phyloP scores from a whole-genome alignment of 2,888 invertebrate species.

The Caenorhabditis macrosperma region DNA sequence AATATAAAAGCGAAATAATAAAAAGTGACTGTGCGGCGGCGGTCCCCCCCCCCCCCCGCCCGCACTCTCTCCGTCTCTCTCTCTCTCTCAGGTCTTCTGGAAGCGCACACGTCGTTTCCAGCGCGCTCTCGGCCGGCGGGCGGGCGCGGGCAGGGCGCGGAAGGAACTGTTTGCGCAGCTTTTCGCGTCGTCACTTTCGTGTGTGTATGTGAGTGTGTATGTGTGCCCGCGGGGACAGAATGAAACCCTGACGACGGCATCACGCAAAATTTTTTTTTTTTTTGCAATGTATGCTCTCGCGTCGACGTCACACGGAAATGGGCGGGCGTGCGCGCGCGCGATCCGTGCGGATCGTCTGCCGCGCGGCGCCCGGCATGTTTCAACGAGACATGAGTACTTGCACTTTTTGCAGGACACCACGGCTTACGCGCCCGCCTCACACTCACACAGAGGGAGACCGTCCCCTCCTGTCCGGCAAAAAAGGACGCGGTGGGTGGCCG shows the following conservation, averaged over 20 bases:
- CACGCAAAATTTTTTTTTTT: constrained; percentile 55
- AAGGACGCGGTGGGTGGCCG: constrained; percentile 53
- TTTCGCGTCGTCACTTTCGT: constrained; percentile 51
- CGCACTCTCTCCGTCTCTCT: constrained; percentile 29
- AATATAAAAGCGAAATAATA: constrained; percentile 55
- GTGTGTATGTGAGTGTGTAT: constrained; percentile 51
- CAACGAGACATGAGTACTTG: constrained; percentile 57
- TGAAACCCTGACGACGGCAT: constrained; percentile 45
- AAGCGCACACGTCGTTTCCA: constrained; percentile 44
- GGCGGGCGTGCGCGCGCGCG: too few species aligned
- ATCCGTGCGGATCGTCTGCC: constrained; percentile 54
- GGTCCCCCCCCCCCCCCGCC: constrained; percentile 4
- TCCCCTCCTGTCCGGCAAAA: constrained; percentile 52
- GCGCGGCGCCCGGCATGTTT: constrained; percentile 43
- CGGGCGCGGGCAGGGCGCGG: constrained; percentile 55
- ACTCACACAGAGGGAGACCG: too few species aligned
- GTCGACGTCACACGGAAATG: constrained; percentile 60
- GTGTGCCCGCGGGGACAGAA: constrained; percentile 34
- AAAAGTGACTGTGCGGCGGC: constrained; percentile 35
- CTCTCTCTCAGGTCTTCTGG: constrained; percentile 46
- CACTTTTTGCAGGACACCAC: constrained; percentile 53
- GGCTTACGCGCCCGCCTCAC: constrained; percentile 47
- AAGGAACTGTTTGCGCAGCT: constrained; percentile 58
- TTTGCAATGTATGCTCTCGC: constrained; percentile 50
- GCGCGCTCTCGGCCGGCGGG: constrained; percentile 1